Conservation (phyloP, 30 jellyfish, hydroid and myxozoan genomes). For the Catostylus mosaicus region DNA sequence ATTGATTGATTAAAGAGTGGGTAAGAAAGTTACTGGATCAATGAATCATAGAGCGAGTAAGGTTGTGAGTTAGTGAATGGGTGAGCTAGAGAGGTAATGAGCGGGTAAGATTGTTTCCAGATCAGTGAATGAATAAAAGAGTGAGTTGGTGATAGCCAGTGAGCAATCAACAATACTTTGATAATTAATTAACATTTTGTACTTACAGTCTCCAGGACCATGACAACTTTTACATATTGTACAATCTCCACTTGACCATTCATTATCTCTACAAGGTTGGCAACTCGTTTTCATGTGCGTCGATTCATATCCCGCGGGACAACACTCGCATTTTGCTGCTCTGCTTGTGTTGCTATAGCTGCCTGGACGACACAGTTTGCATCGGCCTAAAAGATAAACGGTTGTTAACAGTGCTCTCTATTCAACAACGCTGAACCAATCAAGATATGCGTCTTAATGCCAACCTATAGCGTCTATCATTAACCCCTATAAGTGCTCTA, state of each 20-base stretch:
- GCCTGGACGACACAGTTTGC: conserved; percentile 94
- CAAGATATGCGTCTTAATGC: too few relatives aligned
- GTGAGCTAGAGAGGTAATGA: too few relatives aligned
- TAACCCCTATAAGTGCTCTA: too few relatives aligned
- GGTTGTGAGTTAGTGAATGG: not conserved
- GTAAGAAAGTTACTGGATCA: not conserved
- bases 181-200: not conserved
- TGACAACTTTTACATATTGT: conserved; percentile 71
- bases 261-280: conserved; percentile 75
- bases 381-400: conserved; percentile 64
- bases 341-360: conserved; percentile 75
- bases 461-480: too few relatives aligned
- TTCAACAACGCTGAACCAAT: too few relatives aligned
- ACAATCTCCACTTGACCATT: conserved; percentile 90
- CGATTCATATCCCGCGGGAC: conserved; percentile 93
- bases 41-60: not conserved
- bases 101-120: too few relatives aligned
- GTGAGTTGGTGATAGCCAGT: too few relatives aligned
- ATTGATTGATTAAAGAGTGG: not conserved
- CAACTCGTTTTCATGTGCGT: conserved; percentile 85
- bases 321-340: conserved; percentile 85
- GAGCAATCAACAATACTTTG: too few relatives aligned
- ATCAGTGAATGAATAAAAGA: too few relatives aligned
- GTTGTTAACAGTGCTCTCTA: too few relatives aligned
- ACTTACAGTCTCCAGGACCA: conserved; percentile 82